Evolutionary conservation across 2,113 vertebrate species (phyloP).

Genomic region (Pseudorhombus dupliciocellatus): DNA sequence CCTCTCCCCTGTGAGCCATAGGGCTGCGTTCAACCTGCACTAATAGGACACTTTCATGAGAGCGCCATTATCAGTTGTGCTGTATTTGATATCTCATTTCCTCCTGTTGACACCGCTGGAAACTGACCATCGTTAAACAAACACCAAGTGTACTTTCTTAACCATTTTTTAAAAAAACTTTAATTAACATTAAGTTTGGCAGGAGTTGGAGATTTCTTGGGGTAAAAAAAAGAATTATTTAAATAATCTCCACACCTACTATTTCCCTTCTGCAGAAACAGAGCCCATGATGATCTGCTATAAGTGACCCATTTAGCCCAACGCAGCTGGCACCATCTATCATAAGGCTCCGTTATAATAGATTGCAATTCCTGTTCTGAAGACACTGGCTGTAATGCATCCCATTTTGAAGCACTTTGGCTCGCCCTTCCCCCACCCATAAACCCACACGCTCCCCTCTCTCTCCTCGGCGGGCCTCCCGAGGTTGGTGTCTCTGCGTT

Average conservation of each 20-base stretch:
- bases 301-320: conserved; percentile 46
- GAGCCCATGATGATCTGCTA: conserved; percentile 1
- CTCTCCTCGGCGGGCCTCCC: conserved; percentile 73
- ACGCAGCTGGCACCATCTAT: conserved; percentile 56
- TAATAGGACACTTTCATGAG: conserved; percentile 74
- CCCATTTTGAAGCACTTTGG: conserved; percentile 75
- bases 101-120: conserved; percentile 20
- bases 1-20: conserved; percentile 70
- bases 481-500: conserved; percentile 83
- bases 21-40: conserved; percentile 71
- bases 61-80: conserved; percentile 58
- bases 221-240: not conserved
- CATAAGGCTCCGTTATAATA: conserved; percentile 66
- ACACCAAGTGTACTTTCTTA: not conserved
- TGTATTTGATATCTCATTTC: conserved; percentile 59
- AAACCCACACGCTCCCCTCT: conserved; percentile 66
- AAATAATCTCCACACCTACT: not conserved
- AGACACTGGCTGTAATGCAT: conserved; percentile 80
- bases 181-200: not conserved
- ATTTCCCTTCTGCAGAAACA: not conserved
- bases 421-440: conserved; percentile 70
- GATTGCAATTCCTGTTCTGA: conserved; percentile 76
- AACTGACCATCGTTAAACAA: conserved; percentile 40
- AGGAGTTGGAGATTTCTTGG: not conserved
- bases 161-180: not conserved